Percentiles rank a stretch among this genome's conserved stretches.
phyloP scores from a whole-genome alignment of 1,140 invertebrate species.

The Armadillidium nasatum region DNA sequence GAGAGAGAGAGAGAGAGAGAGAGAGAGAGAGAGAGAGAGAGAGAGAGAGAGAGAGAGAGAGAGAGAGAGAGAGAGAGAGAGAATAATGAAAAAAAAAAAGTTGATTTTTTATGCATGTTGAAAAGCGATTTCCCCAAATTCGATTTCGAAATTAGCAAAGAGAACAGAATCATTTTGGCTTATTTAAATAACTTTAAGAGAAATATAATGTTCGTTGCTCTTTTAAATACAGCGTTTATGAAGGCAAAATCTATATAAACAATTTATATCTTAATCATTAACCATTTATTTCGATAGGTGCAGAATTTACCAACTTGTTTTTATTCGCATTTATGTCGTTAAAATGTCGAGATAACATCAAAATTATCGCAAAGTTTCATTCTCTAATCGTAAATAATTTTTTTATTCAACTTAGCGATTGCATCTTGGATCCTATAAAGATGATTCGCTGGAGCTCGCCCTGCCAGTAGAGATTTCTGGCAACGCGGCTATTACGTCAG shows the following conservation, averaged over 20 bases:
- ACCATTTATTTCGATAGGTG: conserved; percentile 6
- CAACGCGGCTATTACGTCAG: background rate
- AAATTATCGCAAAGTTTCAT: background rate
- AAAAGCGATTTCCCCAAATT: too few species aligned
- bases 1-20: background rate
- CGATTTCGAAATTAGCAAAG: too few species aligned
- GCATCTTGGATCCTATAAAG: background rate
- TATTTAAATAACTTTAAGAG: too few species aligned
- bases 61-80: conserved; percentile 11
- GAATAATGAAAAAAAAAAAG: background rate
- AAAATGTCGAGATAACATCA: background rate
- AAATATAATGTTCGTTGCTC: background rate
- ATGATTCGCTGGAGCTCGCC: background rate
- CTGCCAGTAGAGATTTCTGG: background rate
- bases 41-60: conserved; percentile 11
- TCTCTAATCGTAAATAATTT: background rate
- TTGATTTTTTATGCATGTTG: background rate
- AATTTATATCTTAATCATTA: conserved; percentile 12
- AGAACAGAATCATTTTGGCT: too few species aligned
- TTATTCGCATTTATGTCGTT: background rate
- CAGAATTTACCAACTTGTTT: conserved; percentile 1
- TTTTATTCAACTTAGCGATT: background rate
- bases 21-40: conserved; percentile 11
- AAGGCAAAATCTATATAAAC: background rate
- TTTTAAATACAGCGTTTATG: background rate